Percentiles rank a stretch among this genome's conserved stretches.
These are phyloP conservation scores for Misgurnus anguillicaudatus DNA, from an alignment of 2,113 vertebrate genomes.

Conservation along the genomic window DNA sequence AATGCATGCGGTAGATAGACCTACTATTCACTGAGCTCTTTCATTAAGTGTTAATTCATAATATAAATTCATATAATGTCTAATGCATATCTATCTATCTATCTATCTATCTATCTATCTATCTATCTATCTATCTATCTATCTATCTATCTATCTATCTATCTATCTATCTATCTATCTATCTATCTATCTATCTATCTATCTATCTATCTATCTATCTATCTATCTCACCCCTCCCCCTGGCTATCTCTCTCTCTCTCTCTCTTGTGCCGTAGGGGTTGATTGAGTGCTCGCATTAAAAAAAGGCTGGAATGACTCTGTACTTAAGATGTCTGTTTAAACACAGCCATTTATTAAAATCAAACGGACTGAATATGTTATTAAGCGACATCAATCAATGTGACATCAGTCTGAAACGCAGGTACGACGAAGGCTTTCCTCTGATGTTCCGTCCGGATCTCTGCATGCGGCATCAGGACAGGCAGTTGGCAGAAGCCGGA, in stretches of 20 bases:
- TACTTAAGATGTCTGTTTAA: slow-evolving; percentile 16
- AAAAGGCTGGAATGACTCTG: background rate
- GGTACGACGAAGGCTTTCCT: slow-evolving; percentile 4
- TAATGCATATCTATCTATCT: no score
- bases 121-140: no score
- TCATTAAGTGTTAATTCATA: no score
- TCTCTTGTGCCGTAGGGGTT: background rate
- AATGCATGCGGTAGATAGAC: no score
- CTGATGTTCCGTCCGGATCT: slow-evolving; percentile 14
- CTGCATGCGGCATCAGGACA: slow-evolving; percentile 4
- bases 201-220: no score
- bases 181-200: no score
- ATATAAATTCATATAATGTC: no score
- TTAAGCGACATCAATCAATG: slow-evolving; percentile 29
- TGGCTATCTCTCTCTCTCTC: background rate
- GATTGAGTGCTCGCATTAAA: background rate
- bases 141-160: no score
- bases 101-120: no score
- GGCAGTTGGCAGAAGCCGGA: background rate
- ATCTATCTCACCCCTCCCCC: background rate
- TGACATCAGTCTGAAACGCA: slow-evolving; percentile 10
- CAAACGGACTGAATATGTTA: slow-evolving; percentile 7
- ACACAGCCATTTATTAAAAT: slow-evolving; percentile 32
- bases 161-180: no score
- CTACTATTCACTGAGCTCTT: no score